These are phyloP conservation scores for Danaus chrysippus DNA, from an alignment of 2,888 invertebrate genomes.

Conservation along the genomic window DNA sequence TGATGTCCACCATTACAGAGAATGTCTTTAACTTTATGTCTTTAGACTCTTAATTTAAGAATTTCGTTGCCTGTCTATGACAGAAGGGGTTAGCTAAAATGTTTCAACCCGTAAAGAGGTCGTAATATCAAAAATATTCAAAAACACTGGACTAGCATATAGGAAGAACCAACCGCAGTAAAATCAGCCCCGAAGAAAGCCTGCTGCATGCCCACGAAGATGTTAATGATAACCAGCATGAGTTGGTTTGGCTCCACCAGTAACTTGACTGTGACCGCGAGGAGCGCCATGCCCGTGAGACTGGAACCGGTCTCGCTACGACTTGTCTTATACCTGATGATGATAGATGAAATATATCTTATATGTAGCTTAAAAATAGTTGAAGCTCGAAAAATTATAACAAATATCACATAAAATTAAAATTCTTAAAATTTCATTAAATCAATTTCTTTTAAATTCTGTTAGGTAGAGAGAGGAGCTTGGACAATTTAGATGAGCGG, in stretches of 20 bases:
- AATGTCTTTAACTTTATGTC: too few species aligned
- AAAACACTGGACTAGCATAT: conserved; percentile 6
- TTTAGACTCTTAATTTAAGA: too few species aligned
- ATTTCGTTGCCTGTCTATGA: too few species aligned
- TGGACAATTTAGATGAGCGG: too few species aligned
- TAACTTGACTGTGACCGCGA: conserved; percentile 79
- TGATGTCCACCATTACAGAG: too few species aligned
- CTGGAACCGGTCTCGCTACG: conserved; percentile 55
- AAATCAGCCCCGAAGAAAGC: conserved; percentile 82
- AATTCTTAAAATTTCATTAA: too few species aligned
- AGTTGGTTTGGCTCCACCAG: conserved; percentile 79
- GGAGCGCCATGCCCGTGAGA: conserved; percentile 61
- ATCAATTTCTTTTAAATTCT: too few species aligned
- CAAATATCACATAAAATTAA: too few species aligned
- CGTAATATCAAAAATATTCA: not conserved
- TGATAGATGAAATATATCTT: not conserved
- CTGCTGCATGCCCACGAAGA: conserved; percentile 84
- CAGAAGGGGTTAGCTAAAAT: too few species aligned
- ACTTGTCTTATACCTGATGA: conserved; percentile 63
- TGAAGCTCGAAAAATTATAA: not conserved
- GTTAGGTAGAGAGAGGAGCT: too few species aligned
- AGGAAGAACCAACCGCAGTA: conserved; percentile 60
- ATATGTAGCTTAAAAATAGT: not conserved
- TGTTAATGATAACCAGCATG: conserved; percentile 81
- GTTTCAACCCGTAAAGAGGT: too few species aligned